Base-by-base conservation (phyloP, 2,888 invertebrate genomes). In the Eilema sororculum region DNA sequence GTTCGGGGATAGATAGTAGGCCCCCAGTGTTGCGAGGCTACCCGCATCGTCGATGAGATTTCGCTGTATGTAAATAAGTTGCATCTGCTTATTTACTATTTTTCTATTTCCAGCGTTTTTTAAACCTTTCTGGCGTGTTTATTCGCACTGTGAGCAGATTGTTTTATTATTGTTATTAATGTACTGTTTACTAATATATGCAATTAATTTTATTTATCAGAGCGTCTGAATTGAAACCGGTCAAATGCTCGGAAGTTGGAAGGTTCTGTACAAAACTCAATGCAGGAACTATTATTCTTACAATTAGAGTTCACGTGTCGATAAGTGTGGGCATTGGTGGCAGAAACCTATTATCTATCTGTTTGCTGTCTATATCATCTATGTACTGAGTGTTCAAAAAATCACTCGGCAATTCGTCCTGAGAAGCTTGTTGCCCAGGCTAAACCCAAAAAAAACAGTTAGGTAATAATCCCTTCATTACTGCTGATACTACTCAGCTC, bases 41-140 rank as follows among this genome's bases (percentile, higher is more conserved):
- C 83, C 86, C 85, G 86, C 85, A 86, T 85, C 76, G 76, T 70
- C 81, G 80, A 87, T 86, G 84, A 83, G 84, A 82, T 85, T 85
- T 78, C 82, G 63, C 83, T 81, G 84, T 81, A 89, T 87, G 86
- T 84, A 87, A 88, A 88, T 88, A 86, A 83, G 79, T 76, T 84
- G 84, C 81, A 82, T 81, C 78, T 82, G 83, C 81, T 86, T 87
- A 87, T 86, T 84, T 82, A 79, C 85, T 75, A 79, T 80, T 88
- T 87, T 59, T 67, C 59, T 77, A 58, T 72, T 70, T 69, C 62
- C 16, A 68, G 67, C 9, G 58, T 71, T 59, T 33, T n/a, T 71
- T 22, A 64, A 67, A 65, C 65, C 16, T 37, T 6, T 8, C 63
- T 16, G 22, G 3, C 59, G 37, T 68, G 60, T 64, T 71, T 67